Evolutionary conservation across 2,113 vertebrate genomes (phyloP).

Genomic region (Pseudorhombus dupliciocellatus): DNA sequence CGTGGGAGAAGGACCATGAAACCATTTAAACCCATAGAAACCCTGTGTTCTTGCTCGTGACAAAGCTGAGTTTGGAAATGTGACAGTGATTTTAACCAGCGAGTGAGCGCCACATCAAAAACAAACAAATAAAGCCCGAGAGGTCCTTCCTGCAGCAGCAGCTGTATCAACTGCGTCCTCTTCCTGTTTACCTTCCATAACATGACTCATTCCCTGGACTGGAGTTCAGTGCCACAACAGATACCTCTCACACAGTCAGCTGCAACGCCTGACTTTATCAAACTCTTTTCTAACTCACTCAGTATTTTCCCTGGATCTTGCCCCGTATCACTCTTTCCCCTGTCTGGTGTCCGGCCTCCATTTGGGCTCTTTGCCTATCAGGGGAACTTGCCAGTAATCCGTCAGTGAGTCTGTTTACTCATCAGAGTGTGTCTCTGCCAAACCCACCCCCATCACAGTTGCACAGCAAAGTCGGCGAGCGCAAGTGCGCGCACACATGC

Average conservation of each 20-base stretch:
- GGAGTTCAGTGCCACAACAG: background rate
- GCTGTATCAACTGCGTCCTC: slow-evolving; percentile 16
- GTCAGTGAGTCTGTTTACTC: background rate
- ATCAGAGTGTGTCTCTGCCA: background rate
- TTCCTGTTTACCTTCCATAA: slow-evolving; percentile 47
- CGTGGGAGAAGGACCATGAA: too few species aligned
- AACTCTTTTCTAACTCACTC: too few species aligned
- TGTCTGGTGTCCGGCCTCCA: background rate
- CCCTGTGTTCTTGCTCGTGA: background rate
- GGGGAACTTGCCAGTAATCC: background rate
- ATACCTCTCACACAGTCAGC: too few species aligned
- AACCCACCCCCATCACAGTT: background rate
- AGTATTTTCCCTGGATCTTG: slow-evolving; percentile 2
- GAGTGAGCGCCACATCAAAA: background rate
- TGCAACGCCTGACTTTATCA: too few species aligned
- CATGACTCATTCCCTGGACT: slow-evolving; percentile 37
- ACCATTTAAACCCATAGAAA: background rate
- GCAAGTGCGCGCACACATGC: slow-evolving; percentile 3
- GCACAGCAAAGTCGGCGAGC: slow-evolving; percentile 17
- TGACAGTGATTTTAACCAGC: background rate
- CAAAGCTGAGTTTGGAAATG: background rate
- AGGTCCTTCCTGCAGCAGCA: slow-evolving; percentile 1
- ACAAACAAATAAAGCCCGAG: background rate
- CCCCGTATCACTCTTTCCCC: background rate
- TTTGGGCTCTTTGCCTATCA: background rate